These are phyloP conservation scores for Malurus elegans DNA, from an alignment of 2,113 vertebrate genomes.

Conservation along the genomic window DNA sequence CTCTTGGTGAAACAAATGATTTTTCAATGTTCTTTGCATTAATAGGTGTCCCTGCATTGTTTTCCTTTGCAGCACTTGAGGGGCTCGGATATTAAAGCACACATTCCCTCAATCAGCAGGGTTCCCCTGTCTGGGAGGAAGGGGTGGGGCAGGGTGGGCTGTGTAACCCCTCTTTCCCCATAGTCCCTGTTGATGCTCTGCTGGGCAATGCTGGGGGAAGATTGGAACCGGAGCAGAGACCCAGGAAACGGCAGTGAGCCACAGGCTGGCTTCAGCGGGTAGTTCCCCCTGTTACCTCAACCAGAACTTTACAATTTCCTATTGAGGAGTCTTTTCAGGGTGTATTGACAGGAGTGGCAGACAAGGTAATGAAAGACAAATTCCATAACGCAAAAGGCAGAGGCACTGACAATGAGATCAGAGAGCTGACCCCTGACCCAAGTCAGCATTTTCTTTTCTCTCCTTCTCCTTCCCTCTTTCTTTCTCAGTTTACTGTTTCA, in stretches of 20 bases:
- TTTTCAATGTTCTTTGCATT: not conserved
- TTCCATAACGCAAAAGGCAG: conserved; percentile 73
- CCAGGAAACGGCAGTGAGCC: not conserved
- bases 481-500: conserved; percentile 19
- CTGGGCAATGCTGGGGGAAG: not conserved
- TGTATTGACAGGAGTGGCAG: conserved; percentile 72
- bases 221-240: not conserved
- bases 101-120: not conserved
- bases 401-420: conserved; percentile 80
- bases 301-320: conserved; percentile 63
- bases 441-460: conserved; percentile 74
- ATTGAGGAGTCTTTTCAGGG: conserved; percentile 50
- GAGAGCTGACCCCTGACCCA: conserved; percentile 81
- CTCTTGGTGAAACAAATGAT: not conserved
- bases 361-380: conserved; percentile 79
- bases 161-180: not conserved
- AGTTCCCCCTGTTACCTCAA: conserved; percentile 47
- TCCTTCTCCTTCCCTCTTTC: conserved; percentile 68
- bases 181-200: not conserved
- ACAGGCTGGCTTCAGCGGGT: not conserved
- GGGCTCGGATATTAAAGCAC: not conserved
- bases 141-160: not conserved
- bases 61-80: not conserved
- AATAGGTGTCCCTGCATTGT: not conserved
- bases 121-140: not conserved